A percentile compares a stretch with the other conserved stretches of the same genome.
These are phyloP conservation scores for Marcusenius ussheri DNA, from an alignment of 2,113 vertebrate genomes.

Conservation along the genomic window DNA sequence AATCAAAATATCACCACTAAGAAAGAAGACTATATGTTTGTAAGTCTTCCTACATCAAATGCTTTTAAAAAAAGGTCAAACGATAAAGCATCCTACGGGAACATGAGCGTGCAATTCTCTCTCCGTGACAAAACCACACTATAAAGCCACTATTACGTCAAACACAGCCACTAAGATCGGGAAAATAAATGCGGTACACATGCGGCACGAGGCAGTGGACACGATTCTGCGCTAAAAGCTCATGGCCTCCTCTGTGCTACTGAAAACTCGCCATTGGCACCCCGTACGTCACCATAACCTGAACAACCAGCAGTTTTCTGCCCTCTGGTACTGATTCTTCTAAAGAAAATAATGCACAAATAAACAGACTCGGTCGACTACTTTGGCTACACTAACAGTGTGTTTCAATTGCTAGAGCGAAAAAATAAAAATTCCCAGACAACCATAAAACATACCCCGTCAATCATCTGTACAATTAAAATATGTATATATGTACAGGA, in stretches of 20 bases:
- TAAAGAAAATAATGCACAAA: neutral
- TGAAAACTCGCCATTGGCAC: neutral
- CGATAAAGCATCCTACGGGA: neutral
- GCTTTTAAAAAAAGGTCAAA: neutral
- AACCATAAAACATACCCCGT: neutral
- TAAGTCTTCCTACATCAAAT: neutral
- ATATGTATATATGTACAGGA: slow-evolving; percentile 32
- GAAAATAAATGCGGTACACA: neutral
- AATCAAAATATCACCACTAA: neutral
- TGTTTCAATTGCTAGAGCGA: neutral
- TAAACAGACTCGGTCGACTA: neutral
- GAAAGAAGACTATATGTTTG: neutral
- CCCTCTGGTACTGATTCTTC: neutral
- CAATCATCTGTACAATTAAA: neutral
- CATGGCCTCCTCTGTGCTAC: neutral
- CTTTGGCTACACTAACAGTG: neutral
- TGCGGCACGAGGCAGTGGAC: neutral
- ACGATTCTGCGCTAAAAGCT: neutral
- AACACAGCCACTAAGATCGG: neutral
- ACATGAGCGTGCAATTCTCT: neutral
- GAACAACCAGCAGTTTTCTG: neutral
- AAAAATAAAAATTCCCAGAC: neutral
- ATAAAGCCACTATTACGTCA: neutral
- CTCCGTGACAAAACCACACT: neutral
- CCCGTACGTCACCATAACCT: neutral